Evolutionary conservation across 2,113 vertebrate genomes (phyloP), one percentile per base, ranked within the genome.

Genomic region (Caloenas nicobarica): DNA sequence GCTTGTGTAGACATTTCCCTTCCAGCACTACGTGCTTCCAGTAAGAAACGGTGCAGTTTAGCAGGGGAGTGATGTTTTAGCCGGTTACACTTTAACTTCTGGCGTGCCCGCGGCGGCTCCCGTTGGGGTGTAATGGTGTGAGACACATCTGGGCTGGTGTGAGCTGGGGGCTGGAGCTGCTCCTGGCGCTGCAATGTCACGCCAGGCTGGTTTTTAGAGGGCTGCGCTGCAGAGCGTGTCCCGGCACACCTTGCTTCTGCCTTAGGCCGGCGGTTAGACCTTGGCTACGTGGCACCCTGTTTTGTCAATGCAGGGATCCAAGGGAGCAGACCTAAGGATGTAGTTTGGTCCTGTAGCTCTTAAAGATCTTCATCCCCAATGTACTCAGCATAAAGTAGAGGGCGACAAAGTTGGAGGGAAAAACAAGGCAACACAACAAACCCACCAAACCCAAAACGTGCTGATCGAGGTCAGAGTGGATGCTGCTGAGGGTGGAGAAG

Each of bases 181-280:
- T 74, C 56, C 66, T 3, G 40, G 38, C 4, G 36, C 29, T 34
- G 66, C 62, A 0, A 0, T 34, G 53, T 28, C 58, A 24, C 56
- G 42, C 36, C 0, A 5, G 11, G 58, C 68, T 23, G 62, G 31
- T 36, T 81, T 42, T 44, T 9, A n/a, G 48, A 36, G 26, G 60
- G 61, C 82, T 56, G 62, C 17, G 0, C 9, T 31, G 13, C 69
- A 11, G n/a, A 17, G 11, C 0, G 1, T 33, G 68, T 48, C 68
- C 46, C 3, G 3, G 34, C 76, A 26, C 61, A 5, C 21, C 1
- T 0, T 3, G 1, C 68, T 72, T 31, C 54, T 84, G 68, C 85
- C 31, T 56, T 5, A 10, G 0, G 1, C 31, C 8, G 40, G 48
- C 0, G 0, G 3, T 81, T 17, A 26, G 22, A 17, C 18, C 56